phyloP scores from a whole-genome alignment of 1,140 invertebrate genomes.

The Sycobia sp. region DNA sequence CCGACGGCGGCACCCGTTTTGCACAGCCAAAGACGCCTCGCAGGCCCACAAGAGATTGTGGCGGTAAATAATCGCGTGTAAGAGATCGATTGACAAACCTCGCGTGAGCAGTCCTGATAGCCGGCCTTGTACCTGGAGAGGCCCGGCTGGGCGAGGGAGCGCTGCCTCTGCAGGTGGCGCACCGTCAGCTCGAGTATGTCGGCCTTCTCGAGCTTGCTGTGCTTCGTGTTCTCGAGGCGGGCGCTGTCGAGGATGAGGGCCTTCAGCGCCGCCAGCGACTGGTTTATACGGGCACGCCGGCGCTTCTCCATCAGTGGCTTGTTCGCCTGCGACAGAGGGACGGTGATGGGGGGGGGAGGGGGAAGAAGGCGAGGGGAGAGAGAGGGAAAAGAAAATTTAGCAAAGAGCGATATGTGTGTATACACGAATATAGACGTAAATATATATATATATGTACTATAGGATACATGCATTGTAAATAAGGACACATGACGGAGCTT shows the following conservation, averaged over 20 bases:
- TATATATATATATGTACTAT: no score
- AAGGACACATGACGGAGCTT: no score
- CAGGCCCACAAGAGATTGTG: no score
- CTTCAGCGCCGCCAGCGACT: conserved; percentile 84
- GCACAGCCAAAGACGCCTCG: no score
- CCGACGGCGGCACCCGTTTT: no score
- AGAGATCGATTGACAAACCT: conserved; percentile 48
- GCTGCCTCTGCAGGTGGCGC: conserved; percentile 78
- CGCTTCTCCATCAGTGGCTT: conserved; percentile 93
- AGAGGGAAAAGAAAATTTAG: no score
- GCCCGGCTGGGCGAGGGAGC: conserved; percentile 67
- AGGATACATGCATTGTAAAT: no score
- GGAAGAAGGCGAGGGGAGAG: no score
- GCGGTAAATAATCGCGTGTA: no score
- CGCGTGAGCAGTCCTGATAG: conserved; percentile 80
- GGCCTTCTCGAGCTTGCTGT: conserved; percentile 87
- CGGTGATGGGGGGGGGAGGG: neutral
- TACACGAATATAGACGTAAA: no score
- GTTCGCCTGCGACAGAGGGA: conserved; percentile 68
- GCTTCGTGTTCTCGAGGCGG: conserved; percentile 74
- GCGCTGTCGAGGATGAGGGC: conserved; percentile 78
- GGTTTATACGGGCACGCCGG: conserved; percentile 85
- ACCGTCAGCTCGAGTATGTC: conserved; percentile 93
- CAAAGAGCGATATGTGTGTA: no score
- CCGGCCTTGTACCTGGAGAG: conserved; percentile 72